phyloP scores from a whole-genome alignment of 2,113 vertebrate genomes.

The Neotoma lepida region DNA sequence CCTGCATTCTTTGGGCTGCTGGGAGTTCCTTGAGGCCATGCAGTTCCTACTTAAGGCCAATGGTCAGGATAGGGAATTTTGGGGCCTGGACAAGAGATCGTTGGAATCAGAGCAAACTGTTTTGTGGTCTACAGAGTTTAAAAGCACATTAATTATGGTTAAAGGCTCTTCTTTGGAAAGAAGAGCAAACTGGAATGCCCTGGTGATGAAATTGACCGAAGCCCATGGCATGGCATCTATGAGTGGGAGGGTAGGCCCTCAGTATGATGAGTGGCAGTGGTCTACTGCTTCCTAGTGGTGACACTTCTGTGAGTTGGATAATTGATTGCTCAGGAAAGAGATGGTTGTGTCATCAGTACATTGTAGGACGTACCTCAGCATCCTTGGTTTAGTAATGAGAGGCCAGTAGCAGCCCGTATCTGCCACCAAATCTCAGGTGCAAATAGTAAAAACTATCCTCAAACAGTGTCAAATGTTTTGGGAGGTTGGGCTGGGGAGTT shows the following conservation, averaged over 20 bases:
- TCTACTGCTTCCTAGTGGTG: not conserved
- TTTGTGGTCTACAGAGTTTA: slow-evolving; percentile 13
- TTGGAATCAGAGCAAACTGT: slow-evolving; percentile 35
- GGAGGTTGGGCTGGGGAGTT: not conserved
- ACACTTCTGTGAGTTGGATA: not conserved
- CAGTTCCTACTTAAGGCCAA: slow-evolving; percentile 22
- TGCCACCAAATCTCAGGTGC: not conserved
- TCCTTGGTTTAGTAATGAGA: not conserved
- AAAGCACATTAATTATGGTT: slow-evolving; percentile 14
- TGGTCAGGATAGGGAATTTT: not conserved
- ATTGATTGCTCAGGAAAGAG: not conserved
- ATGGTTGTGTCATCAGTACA: not conserved
- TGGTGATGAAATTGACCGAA: not conserved
- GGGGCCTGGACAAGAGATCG: slow-evolving; percentile 2
- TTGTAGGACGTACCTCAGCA: not conserved
- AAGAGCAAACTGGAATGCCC: not conserved
- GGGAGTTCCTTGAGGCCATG: slow-evolving; percentile 22
- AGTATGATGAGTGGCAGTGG: not conserved
- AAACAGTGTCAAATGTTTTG: not conserved
- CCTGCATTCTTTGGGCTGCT: not conserved
- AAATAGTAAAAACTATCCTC: not conserved
- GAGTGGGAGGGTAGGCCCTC: not conserved
- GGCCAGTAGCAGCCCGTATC: not conserved
- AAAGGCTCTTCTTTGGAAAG: slow-evolving; percentile 44
- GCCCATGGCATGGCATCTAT: not conserved